phyloP scores from a whole-genome alignment of 2,113 vertebrate genomes.

The Halcyon senegalensis region DNA sequence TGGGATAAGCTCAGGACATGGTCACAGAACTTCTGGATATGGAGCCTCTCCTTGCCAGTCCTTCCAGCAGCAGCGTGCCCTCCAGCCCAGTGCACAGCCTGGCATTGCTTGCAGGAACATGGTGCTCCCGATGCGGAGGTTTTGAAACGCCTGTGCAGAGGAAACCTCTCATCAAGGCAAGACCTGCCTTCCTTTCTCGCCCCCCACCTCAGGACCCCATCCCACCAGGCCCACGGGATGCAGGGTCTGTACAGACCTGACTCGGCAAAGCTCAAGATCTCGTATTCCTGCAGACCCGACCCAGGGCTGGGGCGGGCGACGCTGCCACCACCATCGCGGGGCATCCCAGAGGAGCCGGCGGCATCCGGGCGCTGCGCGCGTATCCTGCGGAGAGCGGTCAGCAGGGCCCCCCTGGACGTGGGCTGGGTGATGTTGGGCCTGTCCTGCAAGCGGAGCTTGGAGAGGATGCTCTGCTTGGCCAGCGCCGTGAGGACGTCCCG shows the following conservation, averaged over 20 bases:
- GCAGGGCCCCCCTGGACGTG: constrained; percentile 76
- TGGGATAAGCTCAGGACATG: accelerated
- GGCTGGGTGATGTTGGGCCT: constrained; percentile 82
- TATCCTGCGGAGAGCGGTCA: constrained; percentile 82
- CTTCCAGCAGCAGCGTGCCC: background rate
- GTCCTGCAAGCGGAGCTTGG: constrained; percentile 85
- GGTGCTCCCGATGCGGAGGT: background rate
- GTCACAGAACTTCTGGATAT: accelerated
- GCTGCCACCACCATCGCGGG: constrained; percentile 44
- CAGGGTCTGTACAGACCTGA: constrained; percentile 76
- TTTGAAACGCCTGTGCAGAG: background rate
- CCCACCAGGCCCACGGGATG: background rate
- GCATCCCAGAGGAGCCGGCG: accelerated
- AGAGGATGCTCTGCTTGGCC: constrained; percentile 89
- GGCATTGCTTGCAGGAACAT: accelerated
- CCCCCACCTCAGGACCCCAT: background rate
- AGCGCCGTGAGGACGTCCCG: constrained; percentile 79
- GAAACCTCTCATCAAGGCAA: background rate
- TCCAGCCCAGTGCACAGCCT: accelerated
- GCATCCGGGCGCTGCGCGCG: background rate
- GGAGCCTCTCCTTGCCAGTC: background rate
- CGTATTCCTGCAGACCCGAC: constrained; percentile 81
- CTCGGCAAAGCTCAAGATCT: constrained; percentile 92
- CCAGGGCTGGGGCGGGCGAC: constrained; percentile 46
- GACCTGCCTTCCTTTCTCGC: accelerated